phyloP scores from a whole-genome alignment of 2,888 invertebrate species.

The Papilio gigon region DNA sequence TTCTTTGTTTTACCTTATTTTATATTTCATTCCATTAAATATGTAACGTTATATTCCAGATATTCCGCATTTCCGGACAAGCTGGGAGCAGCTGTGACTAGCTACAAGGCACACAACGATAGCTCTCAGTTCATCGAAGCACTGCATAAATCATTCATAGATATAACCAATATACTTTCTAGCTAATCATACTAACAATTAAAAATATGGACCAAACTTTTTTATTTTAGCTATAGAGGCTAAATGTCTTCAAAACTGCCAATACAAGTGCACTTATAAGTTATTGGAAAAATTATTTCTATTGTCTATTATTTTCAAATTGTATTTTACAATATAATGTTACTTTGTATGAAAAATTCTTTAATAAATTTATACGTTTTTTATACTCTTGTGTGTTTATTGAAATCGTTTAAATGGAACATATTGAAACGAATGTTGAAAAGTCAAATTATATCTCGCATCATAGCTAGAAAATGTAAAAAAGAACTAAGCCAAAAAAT shows the following conservation, averaged over 20 bases:
- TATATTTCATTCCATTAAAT: too few species aligned
- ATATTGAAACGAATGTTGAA: too few species aligned
- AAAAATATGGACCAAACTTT: not conserved
- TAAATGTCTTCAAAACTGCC: conserved; percentile 4
- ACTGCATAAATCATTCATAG: conserved; percentile 87
- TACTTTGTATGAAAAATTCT: not conserved
- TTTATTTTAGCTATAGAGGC: not conserved
- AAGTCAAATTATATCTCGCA: not conserved
- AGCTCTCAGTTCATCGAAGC: conserved; percentile 88
- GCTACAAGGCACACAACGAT: conserved; percentile 87
- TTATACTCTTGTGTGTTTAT: conserved; percentile 15
- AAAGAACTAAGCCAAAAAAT: not conserved
- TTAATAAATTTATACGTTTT: conserved; percentile 18
- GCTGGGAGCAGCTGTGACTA: conserved; percentile 91
- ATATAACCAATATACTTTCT: conserved; percentile 81
- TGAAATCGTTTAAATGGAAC: not conserved
- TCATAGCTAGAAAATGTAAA: not conserved
- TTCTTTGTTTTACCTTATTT: too few species aligned
- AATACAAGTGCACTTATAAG: conserved; percentile 13
- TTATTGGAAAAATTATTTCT: conserved; percentile 18
- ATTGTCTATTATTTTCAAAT: not conserved
- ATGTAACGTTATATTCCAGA: conserved; percentile 73
- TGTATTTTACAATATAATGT: not conserved
- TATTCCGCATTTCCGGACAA: conserved; percentile 93
- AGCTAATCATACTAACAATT: conserved; percentile 47